These are phyloP conservation scores for fruit fly (Drosophila melanogaster) DNA, from an alignment of 1,140 invertebrate genomes.

Conservation along the genomic window DNA sequence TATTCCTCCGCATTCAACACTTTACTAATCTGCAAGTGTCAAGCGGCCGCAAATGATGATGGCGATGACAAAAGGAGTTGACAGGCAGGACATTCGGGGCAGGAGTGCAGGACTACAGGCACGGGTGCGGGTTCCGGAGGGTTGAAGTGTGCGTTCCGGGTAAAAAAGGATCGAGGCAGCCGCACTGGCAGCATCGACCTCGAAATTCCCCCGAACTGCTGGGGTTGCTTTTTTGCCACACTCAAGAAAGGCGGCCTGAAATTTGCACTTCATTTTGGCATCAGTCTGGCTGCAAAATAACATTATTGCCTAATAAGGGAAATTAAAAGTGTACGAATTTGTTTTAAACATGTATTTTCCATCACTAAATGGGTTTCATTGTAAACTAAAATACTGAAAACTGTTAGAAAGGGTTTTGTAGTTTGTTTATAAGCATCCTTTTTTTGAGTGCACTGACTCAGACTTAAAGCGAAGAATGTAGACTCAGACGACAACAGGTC, in stretches of 20 bases:
- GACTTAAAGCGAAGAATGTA: constrained; percentile 8
- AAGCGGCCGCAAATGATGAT: constrained; percentile 63
- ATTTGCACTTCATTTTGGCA: neutral
- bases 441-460: constrained; percentile 48
- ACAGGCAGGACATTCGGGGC: constrained; percentile 49
- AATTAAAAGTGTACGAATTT: too few relatives aligned
- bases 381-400: too few relatives aligned
- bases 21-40: constrained; percentile 82
- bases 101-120: constrained; percentile 5
- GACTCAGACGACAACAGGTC: constrained; percentile 70
- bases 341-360: too few relatives aligned
- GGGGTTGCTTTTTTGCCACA: constrained; percentile 49
- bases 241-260: constrained; percentile 8
- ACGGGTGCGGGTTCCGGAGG: constrained; percentile 33
- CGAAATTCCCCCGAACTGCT: constrained; percentile 66
- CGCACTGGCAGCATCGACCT: constrained; percentile 65
- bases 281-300: neutral
- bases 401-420: neutral
- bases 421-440: neutral
- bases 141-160: constrained; percentile 76
- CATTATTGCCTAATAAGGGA: neutral
- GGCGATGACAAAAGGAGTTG: constrained; percentile 68
- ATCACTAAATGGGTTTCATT: too few relatives aligned
- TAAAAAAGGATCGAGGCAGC: constrained; percentile 50
- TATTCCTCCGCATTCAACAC: constrained; percentile 63